Evolutionary conservation across 1,140 invertebrate genomes (phyloP).

Genomic region (Caenorhabditis tropicalis): DNA sequence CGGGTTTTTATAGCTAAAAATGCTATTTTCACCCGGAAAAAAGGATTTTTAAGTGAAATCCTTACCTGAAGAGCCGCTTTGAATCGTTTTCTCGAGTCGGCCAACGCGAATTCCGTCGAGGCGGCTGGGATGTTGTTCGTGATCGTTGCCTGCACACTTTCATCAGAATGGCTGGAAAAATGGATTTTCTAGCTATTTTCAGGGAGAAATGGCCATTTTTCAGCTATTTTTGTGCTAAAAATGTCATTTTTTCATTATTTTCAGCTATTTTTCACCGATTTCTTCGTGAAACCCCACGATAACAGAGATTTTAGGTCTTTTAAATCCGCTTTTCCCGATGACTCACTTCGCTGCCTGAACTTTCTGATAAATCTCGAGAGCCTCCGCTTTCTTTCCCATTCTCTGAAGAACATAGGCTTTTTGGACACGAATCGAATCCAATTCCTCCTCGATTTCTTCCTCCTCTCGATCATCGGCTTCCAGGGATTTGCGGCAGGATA

Average conservation of each 20-base stretch:
- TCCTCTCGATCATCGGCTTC: constrained; percentile 24
- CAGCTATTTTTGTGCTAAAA: too few relatives aligned
- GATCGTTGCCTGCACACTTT: constrained; percentile 11
- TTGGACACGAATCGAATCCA: constrained; percentile 28
- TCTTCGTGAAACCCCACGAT: too few relatives aligned
- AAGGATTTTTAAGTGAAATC: too few relatives aligned
- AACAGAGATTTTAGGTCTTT: too few relatives aligned
- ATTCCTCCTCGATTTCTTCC: constrained; percentile 50
- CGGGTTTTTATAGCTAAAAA: too few relatives aligned
- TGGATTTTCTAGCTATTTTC: too few relatives aligned
- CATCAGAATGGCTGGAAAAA: constrained; percentile 8
- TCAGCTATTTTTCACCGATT: too few relatives aligned
- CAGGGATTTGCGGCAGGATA: neutral
- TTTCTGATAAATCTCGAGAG: constrained; percentile 40
- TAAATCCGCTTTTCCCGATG: too few relatives aligned
- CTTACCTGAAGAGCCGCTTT: constrained; percentile 30
- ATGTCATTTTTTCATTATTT: too few relatives aligned
- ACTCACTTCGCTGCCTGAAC: constrained; percentile 26
- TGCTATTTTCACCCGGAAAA: too few relatives aligned
- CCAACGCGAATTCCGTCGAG: neutral
- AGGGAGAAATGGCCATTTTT: too few relatives aligned
- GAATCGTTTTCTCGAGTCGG: constrained; percentile 24
- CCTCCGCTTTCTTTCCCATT: constrained; percentile 4
- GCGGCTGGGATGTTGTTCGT: constrained; percentile 32
- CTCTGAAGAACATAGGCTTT: constrained; percentile 47